Evolutionary conservation across 2,797 vertebrate species (phyloP).

Genomic region (Petrocephalus schoutedeni): DNA sequence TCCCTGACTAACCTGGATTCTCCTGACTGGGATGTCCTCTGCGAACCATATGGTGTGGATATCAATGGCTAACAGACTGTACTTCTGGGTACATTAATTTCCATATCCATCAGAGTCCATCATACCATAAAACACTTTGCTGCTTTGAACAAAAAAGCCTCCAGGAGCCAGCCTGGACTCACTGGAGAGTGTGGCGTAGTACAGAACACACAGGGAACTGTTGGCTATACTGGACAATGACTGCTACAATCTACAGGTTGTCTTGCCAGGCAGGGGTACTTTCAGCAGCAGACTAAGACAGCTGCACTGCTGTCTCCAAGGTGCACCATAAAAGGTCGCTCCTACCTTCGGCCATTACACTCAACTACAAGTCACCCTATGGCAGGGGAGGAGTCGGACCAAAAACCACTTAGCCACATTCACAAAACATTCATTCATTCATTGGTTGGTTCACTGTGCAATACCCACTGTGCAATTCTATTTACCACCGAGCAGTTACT

Average conservation of each 20-base stretch:
- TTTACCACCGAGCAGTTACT: not conserved
- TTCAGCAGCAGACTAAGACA: not conserved
- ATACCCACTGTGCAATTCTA: not conserved
- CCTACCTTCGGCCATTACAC: not conserved
- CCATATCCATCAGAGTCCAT: not conserved
- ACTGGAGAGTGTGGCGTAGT: not conserved
- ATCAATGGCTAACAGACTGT: not conserved
- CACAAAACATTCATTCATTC: not conserved
- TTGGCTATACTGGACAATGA: not conserved
- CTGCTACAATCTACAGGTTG: not conserved
- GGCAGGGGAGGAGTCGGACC: not conserved
- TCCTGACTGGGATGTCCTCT: not conserved
- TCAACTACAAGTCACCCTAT: not conserved
- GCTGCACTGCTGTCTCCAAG: not conserved
- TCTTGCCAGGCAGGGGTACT: not conserved
- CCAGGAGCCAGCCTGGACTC: not conserved
- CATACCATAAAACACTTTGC: not conserved
- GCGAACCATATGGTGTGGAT: not conserved
- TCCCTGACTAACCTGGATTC: not conserved
- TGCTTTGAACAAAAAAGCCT: not conserved
- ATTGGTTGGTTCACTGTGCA: not conserved
- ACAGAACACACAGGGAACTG: not conserved
- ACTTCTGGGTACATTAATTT: not conserved
- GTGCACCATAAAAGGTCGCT: not conserved
- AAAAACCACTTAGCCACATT: not conserved